Evolutionary conservation across 2,888 invertebrate genomes (phyloP), one percentile per base, ranked within the genome.

Genomic region (Hirtodrosophila alboralis): DNA sequence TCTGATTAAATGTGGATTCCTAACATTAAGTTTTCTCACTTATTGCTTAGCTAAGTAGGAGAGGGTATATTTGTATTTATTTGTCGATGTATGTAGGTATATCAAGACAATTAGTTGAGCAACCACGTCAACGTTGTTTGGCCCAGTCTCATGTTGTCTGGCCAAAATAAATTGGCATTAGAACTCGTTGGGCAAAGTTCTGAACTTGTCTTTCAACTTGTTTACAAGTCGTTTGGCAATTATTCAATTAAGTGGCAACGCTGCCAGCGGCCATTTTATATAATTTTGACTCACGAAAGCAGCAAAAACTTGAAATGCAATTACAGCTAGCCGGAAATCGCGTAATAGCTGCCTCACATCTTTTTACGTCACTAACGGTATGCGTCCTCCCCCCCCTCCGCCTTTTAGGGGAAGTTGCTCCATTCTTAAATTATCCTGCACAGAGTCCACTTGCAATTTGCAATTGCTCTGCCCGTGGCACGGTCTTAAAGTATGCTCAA

Each of bases 151-250:
- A 9, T 59, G 56, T 10, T 8, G 16, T 5, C 18, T 47, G 59
- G 71, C 56, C 58, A 72, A 67, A 73, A 61, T 57, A 78, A 78
- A 83, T 76, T 76, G 83, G 78, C 79, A 70, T 70, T 64, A 61
- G 52, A 53, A 34, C 48, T 63, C 47, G 60, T 54, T 37, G 45
- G 60, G 31, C 30, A 52, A 67, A 70, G 66, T 80, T 64, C 27
- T 27, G 53, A 30, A 33, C 33, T 27, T 54, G 52, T 67, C 52
- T 34, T 48, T 14, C 52, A 64, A 74, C 66, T 77, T 84, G 78
- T 81, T 79, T 75, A 75, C 78, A 71, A 77, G 61, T 78, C 83
- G 83, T 71, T 85, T 71, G 74, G 83, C 79, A 85, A 79, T 79
- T 79, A 79, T 81, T 81, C 71, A 85, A 85, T 81, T 77, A 64